Evolutionary conservation across 2,797 vertebrate genomes (phyloP).

Genomic region (Gobionotothen gibberifrons): DNA sequence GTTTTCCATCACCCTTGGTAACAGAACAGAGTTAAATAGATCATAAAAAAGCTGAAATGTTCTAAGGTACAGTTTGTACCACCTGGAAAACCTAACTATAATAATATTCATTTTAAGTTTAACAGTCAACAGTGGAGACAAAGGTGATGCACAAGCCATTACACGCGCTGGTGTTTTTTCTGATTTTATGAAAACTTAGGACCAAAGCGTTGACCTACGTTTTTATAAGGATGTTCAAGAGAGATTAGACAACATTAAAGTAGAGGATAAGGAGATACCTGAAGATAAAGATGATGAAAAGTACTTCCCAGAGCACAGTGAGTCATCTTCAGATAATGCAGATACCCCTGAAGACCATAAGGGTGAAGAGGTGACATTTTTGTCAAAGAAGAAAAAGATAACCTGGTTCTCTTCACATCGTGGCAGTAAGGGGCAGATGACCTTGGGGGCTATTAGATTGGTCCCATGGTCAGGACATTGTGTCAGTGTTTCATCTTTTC

Average conservation of each 20-base stretch:
- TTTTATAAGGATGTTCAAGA: slow-evolving; percentile 35
- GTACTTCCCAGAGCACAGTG: slow-evolving; percentile 21
- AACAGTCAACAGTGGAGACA: neutral
- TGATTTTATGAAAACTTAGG: neutral
- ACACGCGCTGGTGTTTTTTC: neutral
- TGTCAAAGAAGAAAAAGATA: slow-evolving; percentile 46
- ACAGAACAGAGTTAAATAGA: neutral
- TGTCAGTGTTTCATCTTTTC: slow-evolving; percentile 27
- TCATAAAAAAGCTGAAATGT: neutral
- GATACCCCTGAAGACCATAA: slow-evolving; percentile 24
- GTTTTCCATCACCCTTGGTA: neutral
- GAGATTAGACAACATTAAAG: slow-evolving; percentile 20
- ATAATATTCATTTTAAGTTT: neutral
- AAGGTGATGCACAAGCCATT: neutral
- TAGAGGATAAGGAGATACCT: slow-evolving; percentile 24
- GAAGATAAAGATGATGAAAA: slow-evolving; percentile 50
- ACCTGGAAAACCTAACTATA: neutral
- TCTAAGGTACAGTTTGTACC: too few relatives aligned
- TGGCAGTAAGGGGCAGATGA: slow-evolving; percentile 30
- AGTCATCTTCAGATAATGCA: slow-evolving; percentile 37
- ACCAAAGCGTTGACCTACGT: slow-evolving; percentile 24
- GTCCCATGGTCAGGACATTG: slow-evolving; percentile 24
- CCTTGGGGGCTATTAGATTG: slow-evolving; percentile 13
- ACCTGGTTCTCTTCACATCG: slow-evolving; percentile 18
- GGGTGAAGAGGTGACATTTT: slow-evolving; percentile 40